These are phyloP conservation scores for Drosophila nr. medialis DNA, from an alignment of 2,888 invertebrate species.

Conservation along the genomic window DNA sequence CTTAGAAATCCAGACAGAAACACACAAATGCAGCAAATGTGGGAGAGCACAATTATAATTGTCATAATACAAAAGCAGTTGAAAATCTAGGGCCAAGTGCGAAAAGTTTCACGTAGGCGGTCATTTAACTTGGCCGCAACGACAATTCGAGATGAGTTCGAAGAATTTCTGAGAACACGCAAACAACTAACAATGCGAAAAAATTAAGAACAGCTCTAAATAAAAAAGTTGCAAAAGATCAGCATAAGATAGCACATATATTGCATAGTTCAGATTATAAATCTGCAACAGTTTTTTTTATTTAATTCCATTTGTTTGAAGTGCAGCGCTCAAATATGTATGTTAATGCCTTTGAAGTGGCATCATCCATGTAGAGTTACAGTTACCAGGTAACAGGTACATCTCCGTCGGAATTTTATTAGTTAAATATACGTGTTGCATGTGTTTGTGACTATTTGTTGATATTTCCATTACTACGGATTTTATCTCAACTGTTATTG, in stretches of 20 bases:
- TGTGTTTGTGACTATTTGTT: neutral
- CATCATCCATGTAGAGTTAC: neutral
- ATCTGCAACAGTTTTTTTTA: neutral
- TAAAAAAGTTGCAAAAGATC: neutral
- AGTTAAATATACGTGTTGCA: neutral
- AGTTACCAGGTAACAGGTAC: neutral
- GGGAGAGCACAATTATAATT: conserved; percentile 76
- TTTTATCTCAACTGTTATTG: neutral
- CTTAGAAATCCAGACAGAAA: conserved; percentile 55
- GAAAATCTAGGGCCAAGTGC: conserved; percentile 78
- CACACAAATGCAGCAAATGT: conserved; percentile 34
- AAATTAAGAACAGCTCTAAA: neutral
- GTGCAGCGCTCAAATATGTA: too few species aligned
- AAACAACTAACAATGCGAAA: too few species aligned
- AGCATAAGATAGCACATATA: neutral
- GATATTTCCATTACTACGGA: neutral
- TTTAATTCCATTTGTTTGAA: neutral
- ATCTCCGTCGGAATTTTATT: neutral
- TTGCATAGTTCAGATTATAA: neutral
- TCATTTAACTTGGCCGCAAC: conserved; percentile 35
- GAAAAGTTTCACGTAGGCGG: conserved; percentile 67
- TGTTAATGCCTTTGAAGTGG: neutral
- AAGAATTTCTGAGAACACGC: neutral
- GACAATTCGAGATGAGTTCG: conserved; percentile 29
- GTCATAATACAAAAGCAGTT: conserved; percentile 80